Evolutionary conservation across 2,797 vertebrate genomes (phyloP).

Genomic region (Intellagama lesueurii): DNA sequence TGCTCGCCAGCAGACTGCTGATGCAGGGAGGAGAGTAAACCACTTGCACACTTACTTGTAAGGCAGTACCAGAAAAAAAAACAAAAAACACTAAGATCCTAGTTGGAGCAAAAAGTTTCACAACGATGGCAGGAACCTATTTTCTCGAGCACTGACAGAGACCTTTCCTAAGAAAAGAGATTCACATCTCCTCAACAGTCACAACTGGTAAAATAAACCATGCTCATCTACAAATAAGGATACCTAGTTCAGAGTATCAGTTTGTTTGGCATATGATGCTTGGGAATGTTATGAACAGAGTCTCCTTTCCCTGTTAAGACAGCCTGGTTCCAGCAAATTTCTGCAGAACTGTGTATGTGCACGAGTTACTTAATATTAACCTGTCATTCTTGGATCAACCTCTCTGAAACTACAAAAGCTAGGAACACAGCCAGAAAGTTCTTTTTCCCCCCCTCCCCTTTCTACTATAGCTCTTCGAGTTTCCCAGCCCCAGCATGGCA

Average conservation of each 20-base stretch:
- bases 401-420: too few relatives aligned
- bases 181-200: neutral
- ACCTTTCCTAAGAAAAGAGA: neutral
- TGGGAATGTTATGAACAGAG: neutral
- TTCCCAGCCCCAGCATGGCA: too few relatives aligned
- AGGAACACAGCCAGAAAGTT: too few relatives aligned
- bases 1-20: neutral
- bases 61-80: neutral
- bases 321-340: too few relatives aligned
- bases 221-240: neutral
- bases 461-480: too few relatives aligned
- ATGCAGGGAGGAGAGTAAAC: neutral
- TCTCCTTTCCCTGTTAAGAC: neutral
- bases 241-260: neutral
- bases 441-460: too few relatives aligned
- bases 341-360: neutral
- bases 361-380: neutral
- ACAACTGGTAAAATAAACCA: neutral
- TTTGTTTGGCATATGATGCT: neutral
- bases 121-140: neutral
- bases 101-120: neutral
- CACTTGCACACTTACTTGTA: neutral
- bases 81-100: neutral
- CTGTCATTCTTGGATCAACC: neutral
- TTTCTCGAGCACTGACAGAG: neutral